Evolutionary conservation across 2,797 vertebrate genomes (phyloP).

Genomic region (Remorina albescens): DNA sequence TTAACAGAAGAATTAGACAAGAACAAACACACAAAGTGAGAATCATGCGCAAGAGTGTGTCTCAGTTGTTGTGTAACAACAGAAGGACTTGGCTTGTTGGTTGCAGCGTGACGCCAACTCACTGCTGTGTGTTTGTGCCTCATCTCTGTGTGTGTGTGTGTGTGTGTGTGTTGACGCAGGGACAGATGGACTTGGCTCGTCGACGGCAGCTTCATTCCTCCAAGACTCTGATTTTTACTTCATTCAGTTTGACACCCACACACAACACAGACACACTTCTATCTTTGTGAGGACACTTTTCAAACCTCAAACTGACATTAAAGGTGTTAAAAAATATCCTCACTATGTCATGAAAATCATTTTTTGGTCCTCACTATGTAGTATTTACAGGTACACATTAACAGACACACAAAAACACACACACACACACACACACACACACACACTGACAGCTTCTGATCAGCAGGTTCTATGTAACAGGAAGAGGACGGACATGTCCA

Average conservation of each 20-base stretch:
- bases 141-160: slow-evolving; percentile 10
- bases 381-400: too few species aligned
- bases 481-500: slow-evolving; percentile 5
- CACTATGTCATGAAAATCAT: too few species aligned
- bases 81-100: slow-evolving; percentile 31
- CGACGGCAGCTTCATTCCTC: slow-evolving; percentile 31
- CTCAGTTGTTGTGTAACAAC: background rate
- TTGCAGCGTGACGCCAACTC: slow-evolving; percentile 29
- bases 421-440: too few species aligned
- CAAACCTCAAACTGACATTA: too few species aligned
- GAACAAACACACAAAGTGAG: slow-evolving; percentile 2
- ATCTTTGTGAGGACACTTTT: too few species aligned
- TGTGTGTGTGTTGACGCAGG: background rate
- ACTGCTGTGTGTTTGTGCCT: slow-evolving; percentile 44
- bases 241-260: background rate
- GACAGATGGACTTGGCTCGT: slow-evolving; percentile 27
- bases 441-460: slow-evolving; percentile 29
- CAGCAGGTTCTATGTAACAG: slow-evolving; percentile 53
- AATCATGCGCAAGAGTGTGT: background rate
- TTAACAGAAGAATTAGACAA: background rate
- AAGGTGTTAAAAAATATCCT: too few species aligned
- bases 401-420: too few species aligned
- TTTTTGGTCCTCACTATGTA: too few species aligned
- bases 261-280: too few species aligned
- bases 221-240: background rate